These are phyloP conservation scores for Petrophora chlorosata DNA, from an alignment of 2,888 invertebrate species.

Conservation along the genomic window DNA sequence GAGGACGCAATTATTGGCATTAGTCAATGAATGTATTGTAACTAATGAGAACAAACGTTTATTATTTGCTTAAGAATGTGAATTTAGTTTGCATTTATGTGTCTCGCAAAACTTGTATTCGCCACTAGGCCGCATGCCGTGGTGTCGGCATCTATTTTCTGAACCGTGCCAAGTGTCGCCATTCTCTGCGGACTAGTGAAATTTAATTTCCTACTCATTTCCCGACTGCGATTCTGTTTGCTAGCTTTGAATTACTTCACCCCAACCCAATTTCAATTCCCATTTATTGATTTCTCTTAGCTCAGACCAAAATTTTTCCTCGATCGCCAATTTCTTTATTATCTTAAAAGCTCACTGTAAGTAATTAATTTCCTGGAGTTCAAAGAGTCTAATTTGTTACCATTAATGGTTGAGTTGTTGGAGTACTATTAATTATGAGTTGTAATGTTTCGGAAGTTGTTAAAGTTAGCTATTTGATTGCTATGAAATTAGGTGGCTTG, in stretches of 20 bases:
- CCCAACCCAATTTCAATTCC: conserved; percentile 36
- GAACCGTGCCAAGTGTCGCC: conserved; percentile 39
- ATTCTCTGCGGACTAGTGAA: conserved; percentile 43
- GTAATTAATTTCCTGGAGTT: conserved; percentile 37
- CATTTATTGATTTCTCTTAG: conserved; percentile 44
- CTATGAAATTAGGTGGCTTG: background rate
- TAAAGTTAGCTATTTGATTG: conserved; percentile 4
- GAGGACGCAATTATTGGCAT: too few relatives aligned
- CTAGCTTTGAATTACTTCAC: conserved; percentile 35
- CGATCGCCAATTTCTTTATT: conserved; percentile 26
- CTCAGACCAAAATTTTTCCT: conserved; percentile 24
- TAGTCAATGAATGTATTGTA: too few relatives aligned
- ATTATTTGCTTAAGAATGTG: background rate
- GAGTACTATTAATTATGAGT: conserved; percentile 46
- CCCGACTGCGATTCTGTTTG: conserved; percentile 50
- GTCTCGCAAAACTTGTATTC: conserved; percentile 6
- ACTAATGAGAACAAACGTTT: too few relatives aligned
- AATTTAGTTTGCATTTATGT: conserved; percentile 1
- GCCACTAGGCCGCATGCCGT: conserved; percentile 5
- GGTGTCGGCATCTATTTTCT: conserved; percentile 36
- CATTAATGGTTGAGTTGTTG: conserved; percentile 43
- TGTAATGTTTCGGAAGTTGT: conserved; percentile 45
- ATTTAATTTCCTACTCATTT: conserved; percentile 68
- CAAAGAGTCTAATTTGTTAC: conserved; percentile 45
- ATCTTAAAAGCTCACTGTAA: conserved; percentile 32